These are phyloP conservation scores for Orussus abietinus DNA, from an alignment of 1,140 invertebrate genomes.

Conservation along the genomic window DNA sequence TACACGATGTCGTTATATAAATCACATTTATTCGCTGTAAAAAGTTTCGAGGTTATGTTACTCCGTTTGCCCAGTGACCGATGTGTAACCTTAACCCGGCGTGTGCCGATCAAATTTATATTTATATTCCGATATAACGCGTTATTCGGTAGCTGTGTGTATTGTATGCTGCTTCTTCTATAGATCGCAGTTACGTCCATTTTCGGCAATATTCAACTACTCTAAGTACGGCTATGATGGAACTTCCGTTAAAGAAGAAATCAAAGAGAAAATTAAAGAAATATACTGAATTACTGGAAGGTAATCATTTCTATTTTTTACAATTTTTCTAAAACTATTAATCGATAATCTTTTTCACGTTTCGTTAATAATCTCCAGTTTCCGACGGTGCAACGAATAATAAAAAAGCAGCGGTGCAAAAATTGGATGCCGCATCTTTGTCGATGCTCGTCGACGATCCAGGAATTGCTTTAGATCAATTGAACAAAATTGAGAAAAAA, in stretches of 20 bases:
- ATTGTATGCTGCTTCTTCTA: constrained; percentile 1
- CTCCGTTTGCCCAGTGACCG: too few relatives aligned
- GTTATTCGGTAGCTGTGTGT: constrained; percentile 15
- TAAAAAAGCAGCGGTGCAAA: constrained; percentile 61
- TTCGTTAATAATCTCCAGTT: constrained; percentile 49
- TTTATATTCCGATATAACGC: constrained; percentile 11
- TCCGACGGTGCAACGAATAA: constrained; percentile 58
- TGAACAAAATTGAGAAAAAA: constrained; percentile 56
- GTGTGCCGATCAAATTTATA: constrained; percentile 15
- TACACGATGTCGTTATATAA: constrained; percentile 1
- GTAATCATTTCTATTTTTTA: constrained; percentile 35
- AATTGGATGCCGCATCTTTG: constrained; percentile 60
- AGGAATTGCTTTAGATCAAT: constrained; percentile 55
- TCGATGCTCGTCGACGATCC: constrained; percentile 59
- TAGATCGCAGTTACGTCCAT: constrained; percentile 3
- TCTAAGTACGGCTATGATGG: constrained; percentile 17
- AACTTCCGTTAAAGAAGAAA: constrained; percentile 31
- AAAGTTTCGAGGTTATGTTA: constrained; percentile 1
- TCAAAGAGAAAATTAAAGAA: constrained; percentile 36
- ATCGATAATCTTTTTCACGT: constrained; percentile 1
- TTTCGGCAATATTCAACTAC: constrained; percentile 21
- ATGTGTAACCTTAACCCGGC: too few relatives aligned
- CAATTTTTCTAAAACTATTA: constrained; percentile 8
- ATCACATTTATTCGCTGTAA: not conserved
- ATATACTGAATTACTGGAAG: constrained; percentile 54